These are phyloP conservation scores for Gnatocerus cornutus DNA, from an alignment of 2,888 invertebrate genomes.

Conservation along the genomic window DNA sequence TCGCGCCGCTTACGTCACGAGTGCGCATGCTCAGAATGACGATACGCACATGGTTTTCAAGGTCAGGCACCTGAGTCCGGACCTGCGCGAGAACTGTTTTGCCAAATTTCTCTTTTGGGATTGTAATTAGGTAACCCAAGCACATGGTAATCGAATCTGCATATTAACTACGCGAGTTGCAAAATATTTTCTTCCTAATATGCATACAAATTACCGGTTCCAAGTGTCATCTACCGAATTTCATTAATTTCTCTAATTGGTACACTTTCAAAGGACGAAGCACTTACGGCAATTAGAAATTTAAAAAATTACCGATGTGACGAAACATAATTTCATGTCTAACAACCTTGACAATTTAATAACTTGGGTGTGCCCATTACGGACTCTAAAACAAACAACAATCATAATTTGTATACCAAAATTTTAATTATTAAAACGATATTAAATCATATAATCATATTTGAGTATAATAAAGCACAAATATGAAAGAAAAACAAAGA, in stretches of 20 bases:
- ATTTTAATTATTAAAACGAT: conserved; percentile 43
- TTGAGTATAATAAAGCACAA: conserved; percentile 36
- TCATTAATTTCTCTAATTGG: conserved; percentile 16
- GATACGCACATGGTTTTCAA: conserved; percentile 19
- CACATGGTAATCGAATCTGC: conserved; percentile 26
- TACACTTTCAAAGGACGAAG: conserved; percentile 3
- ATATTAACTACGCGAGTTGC: conserved; percentile 36
- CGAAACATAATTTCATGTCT: conserved; percentile 16
- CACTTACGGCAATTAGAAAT: conserved; percentile 3
- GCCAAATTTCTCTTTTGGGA: conserved; percentile 44
- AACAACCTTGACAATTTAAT: conserved; percentile 30
- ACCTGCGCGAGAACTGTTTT: conserved; percentile 16
- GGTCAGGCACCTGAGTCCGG: conserved; percentile 9
- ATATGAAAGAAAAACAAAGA: conserved; percentile 39
- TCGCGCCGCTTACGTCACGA: conserved; percentile 3
- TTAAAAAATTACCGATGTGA: conserved; percentile 22
- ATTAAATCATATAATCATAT: conserved; percentile 42
- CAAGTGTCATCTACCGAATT: conserved; percentile 14
- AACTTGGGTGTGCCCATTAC: conserved; percentile 27
- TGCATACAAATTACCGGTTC: conserved; percentile 35
- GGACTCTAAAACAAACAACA: conserved; percentile 13
- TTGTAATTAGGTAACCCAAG: conserved; percentile 35
- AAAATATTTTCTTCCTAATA: conserved; percentile 39
- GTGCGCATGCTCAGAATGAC: neutral
- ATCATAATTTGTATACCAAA: conserved; percentile 29